phyloP scores from a whole-genome alignment of 2,888 invertebrate genomes.

The Melieria picta region DNA sequence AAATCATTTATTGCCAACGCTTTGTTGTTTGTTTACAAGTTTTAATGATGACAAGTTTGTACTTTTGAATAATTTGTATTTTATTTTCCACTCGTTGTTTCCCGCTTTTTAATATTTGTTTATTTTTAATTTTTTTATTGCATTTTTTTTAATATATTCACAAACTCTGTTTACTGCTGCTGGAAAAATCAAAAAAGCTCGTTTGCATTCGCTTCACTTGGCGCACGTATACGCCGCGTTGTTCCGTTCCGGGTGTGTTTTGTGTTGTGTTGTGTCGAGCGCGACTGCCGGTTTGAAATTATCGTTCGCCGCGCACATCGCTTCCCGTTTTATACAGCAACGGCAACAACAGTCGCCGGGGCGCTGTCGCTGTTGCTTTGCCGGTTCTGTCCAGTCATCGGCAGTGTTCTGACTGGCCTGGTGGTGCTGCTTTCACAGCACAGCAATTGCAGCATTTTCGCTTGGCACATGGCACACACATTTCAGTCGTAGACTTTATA shows the following conservation, averaged over 20 bases:
- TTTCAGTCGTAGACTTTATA: too few relatives aligned
- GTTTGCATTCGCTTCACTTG: too few relatives aligned
- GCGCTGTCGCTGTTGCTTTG: not conserved
- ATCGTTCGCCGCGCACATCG: conserved; percentile 45
- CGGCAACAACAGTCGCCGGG: not conserved
- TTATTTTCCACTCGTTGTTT: not conserved
- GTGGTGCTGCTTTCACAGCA: too few relatives aligned
- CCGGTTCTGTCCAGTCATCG: not conserved
- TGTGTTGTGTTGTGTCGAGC: conserved; percentile 38
- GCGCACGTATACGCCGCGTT: conserved; percentile 11
- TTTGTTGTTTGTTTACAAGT: not conserved
- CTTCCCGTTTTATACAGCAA: conserved; percentile 52
- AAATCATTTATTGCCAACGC: too few relatives aligned
- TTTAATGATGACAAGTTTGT: not conserved
- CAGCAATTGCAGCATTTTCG: too few relatives aligned
- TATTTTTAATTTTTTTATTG: conserved; percentile 21
- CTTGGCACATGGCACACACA: too few relatives aligned
- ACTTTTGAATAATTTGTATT: not conserved
- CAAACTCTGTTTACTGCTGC: not conserved
- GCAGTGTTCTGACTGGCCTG: not conserved
- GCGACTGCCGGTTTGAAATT: conserved; percentile 47
- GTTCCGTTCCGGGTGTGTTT: conserved; percentile 24
- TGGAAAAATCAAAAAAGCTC: too few relatives aligned
- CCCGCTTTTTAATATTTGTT: conserved; percentile 12
- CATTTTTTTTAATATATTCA: conserved; percentile 15